Evolutionary conservation across 1,140 invertebrate species (phyloP).

Genomic region (Leptinotarsa texana): DNA sequence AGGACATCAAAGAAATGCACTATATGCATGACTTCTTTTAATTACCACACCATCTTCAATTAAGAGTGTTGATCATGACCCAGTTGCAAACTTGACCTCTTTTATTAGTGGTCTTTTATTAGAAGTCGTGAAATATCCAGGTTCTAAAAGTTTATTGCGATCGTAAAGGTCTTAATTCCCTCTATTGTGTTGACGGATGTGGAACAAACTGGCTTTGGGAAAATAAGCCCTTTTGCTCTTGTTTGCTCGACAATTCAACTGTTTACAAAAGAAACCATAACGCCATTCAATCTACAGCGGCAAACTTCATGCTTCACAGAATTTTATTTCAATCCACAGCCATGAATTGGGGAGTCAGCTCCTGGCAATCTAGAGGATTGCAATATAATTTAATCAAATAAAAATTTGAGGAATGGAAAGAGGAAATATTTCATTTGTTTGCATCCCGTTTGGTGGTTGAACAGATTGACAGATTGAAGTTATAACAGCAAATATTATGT

Average conservation of each 20-base stretch:
- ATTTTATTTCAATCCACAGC: background rate
- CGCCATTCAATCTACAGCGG: background rate
- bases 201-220: slow-evolving; percentile 4
- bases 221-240: slow-evolving; percentile 1
- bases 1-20: too few relatives aligned
- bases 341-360: background rate
- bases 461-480: too few relatives aligned
- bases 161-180: background rate
- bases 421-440: too few relatives aligned
- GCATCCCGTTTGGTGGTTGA: too few relatives aligned
- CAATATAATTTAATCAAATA: too few relatives aligned
- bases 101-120: background rate
- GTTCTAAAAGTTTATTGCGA: background rate
- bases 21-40: too few relatives aligned
- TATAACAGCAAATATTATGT: too few relatives aligned
- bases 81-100: background rate
- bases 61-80: too few relatives aligned
- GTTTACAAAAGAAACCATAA: slow-evolving; percentile 3
- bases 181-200: background rate
- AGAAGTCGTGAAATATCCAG: background rate
- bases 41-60: too few relatives aligned
- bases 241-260: background rate
- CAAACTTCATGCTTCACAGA: background rate
- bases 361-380: too few relatives aligned
- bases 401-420: too few relatives aligned